Base-by-base conservation (phyloP, 2,113 vertebrate genomes). In the Philantomba maxwellii region DNA sequence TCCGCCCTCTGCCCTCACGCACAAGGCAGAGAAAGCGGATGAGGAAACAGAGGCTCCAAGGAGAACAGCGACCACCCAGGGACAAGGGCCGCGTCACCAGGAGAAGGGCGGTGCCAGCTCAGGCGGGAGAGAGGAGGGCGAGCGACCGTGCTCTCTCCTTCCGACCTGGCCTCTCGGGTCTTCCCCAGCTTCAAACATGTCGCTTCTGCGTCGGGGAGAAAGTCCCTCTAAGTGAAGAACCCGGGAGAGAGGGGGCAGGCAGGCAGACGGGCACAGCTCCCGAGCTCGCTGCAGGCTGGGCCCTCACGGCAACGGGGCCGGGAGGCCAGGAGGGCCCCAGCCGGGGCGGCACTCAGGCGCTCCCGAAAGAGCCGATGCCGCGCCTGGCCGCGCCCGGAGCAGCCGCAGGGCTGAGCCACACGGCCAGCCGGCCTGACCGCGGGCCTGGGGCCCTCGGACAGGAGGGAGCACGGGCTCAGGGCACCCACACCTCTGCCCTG, bases 21-120 rank as follows among this genome's bases (percentile, higher is more conserved):
- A 11, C 0, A 2, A 70, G 39, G 33, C 14, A 64, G 36, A 39
- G 2, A 1, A 6, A 9, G 6, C 0, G 1, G 10, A 12, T 1
- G 1, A 51, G 33, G 53, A 15, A 3, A 10, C 55, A 33, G 43
- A 13, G 30, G 15, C 9, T 11, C 3, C 33, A 6, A 6, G 39
- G 36, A 13, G 14, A 60, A 64, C 3, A 47, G 60, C 45, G 2
- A 8, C 84, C 14, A 21, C 13, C 12, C 12, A 0, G 80, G 15
- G 60, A n/a, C 43, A 8, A 53, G 26, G 49, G 1, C 0, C 21
- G 0, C 39, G 16, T 1, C 8, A 10, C 5, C 55, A 66, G 45
- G 30, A 23, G 15, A 15, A 17, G 47, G 7, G 26, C 26, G 1
- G 1, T 2, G 0, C 25, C 36, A 12, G n/a, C 13, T 15, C 26